Evolutionary conservation across 2,888 invertebrate species (phyloP).

Genomic region (Aproaerema taeniolella): DNA sequence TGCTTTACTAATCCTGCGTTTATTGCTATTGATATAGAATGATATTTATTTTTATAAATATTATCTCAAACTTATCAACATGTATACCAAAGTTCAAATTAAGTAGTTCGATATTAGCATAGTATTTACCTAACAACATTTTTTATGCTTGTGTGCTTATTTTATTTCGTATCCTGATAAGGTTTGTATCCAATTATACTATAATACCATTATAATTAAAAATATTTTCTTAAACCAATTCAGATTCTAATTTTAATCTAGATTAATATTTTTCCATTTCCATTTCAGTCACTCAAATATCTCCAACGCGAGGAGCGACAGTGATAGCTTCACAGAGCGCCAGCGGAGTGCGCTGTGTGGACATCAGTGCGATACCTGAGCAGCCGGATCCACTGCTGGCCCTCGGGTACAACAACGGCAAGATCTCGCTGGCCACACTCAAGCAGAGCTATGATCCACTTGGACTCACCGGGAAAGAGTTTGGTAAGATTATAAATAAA

Average conservation of each 20-base stretch:
- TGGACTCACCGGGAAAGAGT: conserved; percentile 85
- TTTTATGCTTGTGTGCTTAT: too few species aligned
- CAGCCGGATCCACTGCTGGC: conserved; percentile 89
- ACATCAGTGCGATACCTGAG: conserved; percentile 86
- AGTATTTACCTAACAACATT: too few species aligned
- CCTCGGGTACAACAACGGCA: conserved; percentile 93
- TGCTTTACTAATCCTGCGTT: background rate
- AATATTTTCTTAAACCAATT: too few species aligned
- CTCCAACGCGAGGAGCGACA: conserved; percentile 82
- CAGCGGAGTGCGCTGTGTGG: conserved; percentile 91
- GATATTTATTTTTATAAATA: background rate
- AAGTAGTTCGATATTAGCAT: too few species aligned
- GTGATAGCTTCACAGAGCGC: conserved; percentile 85
- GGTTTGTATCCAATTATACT: too few species aligned
- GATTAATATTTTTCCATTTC: too few species aligned
- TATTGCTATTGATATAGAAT: background rate
- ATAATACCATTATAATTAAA: too few species aligned
- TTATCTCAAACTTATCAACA: too few species aligned
- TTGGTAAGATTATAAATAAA: conserved; percentile 70
- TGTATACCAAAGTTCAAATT: too few species aligned
- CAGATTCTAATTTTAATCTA: too few species aligned
- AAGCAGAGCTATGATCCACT: conserved; percentile 83
- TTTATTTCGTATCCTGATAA: too few species aligned
- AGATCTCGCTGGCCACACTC: conserved; percentile 87
- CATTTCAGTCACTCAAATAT: conserved; percentile 81